Evolutionary conservation across 2,113 vertebrate species (phyloP), one percentile per base, ranked within the genome.

Genomic region (Ctenomys sociabilis): DNA sequence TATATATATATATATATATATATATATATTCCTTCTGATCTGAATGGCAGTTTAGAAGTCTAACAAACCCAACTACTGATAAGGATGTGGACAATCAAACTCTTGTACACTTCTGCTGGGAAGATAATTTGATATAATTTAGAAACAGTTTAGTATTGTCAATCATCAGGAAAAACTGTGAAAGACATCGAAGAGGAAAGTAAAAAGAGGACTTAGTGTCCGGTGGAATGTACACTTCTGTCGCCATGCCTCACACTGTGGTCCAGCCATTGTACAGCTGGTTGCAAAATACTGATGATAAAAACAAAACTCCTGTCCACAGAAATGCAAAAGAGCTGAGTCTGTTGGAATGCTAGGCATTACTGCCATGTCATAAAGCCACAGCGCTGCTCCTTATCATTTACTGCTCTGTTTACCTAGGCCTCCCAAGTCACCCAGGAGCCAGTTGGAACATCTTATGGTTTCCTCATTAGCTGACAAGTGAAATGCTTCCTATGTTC

Each of bases 241-340:
- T 75, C 52, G 40, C n/a, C 52, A 35, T 91, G 35, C n/a, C 52
- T 92, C 70, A 45, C 13, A 28, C 37, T n/a, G 64, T 66, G 57
- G 87, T 30, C 64, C 11, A 78, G 22, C 21, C 91, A 32, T 64
- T 84, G 90, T 52, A 19, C 16, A 80, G 43, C 54, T 49, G 72
- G 57, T 72, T 52, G 43, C 24, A 22, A 61, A 22, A 81, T n/a
- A 92, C 85, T 37, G 40, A 52, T 66, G 85, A 70, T 28, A 45
- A 52, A 52, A 37, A 59, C 40, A 85, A 93, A 57, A 26, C 32
- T 68, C 93, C 84, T 37, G 30, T 52, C 63, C 43, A 59, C 19
- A 96, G 24, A 94, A 86, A 66, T 37, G 82, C 61, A 92, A 94
- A 78, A 49, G 35, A 86, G 70, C 17, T 59, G 26, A 49, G 14